Evolutionary conservation across 2,888 invertebrate species (phyloP), one percentile per base, ranked within the genome.

Genomic region (Spisula solida): DNA sequence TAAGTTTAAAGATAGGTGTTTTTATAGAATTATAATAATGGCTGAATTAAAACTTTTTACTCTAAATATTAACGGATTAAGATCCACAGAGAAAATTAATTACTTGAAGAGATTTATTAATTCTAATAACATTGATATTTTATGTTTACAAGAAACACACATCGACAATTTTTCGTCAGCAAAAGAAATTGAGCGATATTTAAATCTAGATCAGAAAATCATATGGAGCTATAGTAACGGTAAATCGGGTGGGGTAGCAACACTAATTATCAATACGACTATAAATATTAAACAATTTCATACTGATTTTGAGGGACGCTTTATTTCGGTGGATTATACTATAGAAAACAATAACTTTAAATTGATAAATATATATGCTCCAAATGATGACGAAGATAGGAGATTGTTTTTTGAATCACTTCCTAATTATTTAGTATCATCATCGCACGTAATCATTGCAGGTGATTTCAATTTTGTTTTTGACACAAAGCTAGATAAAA

Each of bases 401-500:
- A 80, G 75, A 20, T 84, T 55, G n/a, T 90, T 84, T 84, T 88
- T 90, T 82, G 51, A 81, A n/a, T 20, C 41, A n/a, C 18, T 91
- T 0, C n/a, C 18, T n/a, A 66, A 41, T 41, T 48, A 89, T 70
- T 85, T 89, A 34, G 81, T 81, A 14, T 84, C 84, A 18, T 80
- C 83, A 41, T 47, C 78, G 18, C 31, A 81, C 60, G 20, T 91
- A 8, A 82, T 88, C 41, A 41, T 91, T 41, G 70, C 20, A 60
- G 90, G 90, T 18, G 90, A 90, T 79, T 90, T 87, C 81, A 90
- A 90, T 80, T 90, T 81, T 79, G 85, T 90, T 66, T 81, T 80
- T 29, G 85, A 88, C 79, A 47, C 86, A 14, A 31, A 41, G 0
- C 34, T 88, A 0, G 87, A 91, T 51, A 88, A 88, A 82, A n/a